A percentile compares a stretch with the other conserved stretches of the same genome.
These are phyloP conservation scores for Mastacembelus armatus DNA, from an alignment of 2,797 vertebrate genomes.

Conservation along the genomic window DNA sequence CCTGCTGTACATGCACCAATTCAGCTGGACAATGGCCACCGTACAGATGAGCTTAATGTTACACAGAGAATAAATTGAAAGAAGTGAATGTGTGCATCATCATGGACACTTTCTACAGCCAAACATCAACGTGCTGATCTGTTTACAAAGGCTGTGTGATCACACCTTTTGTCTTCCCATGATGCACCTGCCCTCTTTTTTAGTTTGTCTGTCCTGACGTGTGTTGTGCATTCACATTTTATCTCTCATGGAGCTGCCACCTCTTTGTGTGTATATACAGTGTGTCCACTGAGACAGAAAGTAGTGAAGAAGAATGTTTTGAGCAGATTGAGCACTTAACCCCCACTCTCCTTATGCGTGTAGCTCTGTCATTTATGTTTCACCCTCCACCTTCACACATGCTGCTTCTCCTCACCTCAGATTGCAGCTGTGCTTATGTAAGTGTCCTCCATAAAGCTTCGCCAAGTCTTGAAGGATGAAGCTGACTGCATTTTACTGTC, in stretches of 20 bases:
- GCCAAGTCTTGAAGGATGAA: slow-evolving; percentile 1
- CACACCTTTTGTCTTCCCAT: slow-evolving; percentile 60
- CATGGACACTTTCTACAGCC: slow-evolving; percentile 45
- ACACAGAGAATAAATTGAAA: slow-evolving; percentile 5
- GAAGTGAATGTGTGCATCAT: slow-evolving; percentile 36
- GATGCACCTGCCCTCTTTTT: slow-evolving; percentile 34
- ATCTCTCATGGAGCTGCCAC: slow-evolving; percentile 39
- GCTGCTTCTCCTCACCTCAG: slow-evolving; percentile 29
- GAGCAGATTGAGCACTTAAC: slow-evolving; percentile 24
- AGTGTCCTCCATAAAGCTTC: slow-evolving; percentile 38
- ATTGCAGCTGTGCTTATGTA: slow-evolving; percentile 24
- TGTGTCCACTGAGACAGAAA: slow-evolving; percentile 46
- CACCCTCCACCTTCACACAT: slow-evolving; percentile 18
- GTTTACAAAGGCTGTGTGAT: slow-evolving; percentile 57
- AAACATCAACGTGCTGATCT: slow-evolving; percentile 39
- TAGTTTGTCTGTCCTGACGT: slow-evolving; percentile 29
- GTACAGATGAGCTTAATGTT: slow-evolving; percentile 56
- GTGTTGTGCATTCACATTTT: slow-evolving; percentile 43
- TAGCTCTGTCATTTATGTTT: slow-evolving; percentile 1
- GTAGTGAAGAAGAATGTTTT: slow-evolving; percentile 49
- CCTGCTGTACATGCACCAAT: slow-evolving; percentile 74
- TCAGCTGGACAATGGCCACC: slow-evolving; percentile 58
- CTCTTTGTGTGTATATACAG: slow-evolving; percentile 48
- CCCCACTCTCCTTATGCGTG: neutral
- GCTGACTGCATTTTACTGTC: neutral